These are phyloP conservation scores for Nannoperca obscura DNA, from an alignment of 2,797 vertebrate species.

Conservation along the genomic window DNA sequence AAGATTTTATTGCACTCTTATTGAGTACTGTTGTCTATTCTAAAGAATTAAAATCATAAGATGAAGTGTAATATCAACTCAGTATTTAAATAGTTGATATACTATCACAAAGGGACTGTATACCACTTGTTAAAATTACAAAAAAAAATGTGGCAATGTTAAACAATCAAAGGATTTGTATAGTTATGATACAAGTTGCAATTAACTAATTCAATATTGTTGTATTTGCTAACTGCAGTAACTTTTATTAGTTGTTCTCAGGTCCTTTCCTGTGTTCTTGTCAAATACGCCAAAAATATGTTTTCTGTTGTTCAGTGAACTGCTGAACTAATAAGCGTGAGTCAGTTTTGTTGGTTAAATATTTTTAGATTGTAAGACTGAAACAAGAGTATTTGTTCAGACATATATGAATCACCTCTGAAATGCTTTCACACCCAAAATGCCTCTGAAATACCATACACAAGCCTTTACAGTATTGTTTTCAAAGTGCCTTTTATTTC, in stretches of 20 bases:
- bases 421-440: conserved; percentile 55
- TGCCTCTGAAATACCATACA: conserved; percentile 57
- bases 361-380: conserved; percentile 20
- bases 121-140: conserved; percentile 63
- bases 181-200: conserved; percentile 36
- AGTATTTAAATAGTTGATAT: conserved; percentile 44
- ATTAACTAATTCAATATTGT: conserved; percentile 35
- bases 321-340: conserved; percentile 21
- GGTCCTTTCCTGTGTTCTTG: conserved; percentile 70
- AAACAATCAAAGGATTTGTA: conserved; percentile 64
- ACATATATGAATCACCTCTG: conserved; percentile 52
- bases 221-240: conserved; percentile 55
- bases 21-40: conserved; percentile 31
- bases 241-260: conserved; percentile 69
- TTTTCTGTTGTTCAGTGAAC: conserved; percentile 38
- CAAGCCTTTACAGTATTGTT: conserved; percentile 69
- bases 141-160: conserved; percentile 47
- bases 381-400: conserved; percentile 41
- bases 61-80: conserved; percentile 36
- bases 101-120: conserved; percentile 67
- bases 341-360: conserved; percentile 17
- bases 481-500: conserved; percentile 83
- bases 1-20: conserved; percentile 37
- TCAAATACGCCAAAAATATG: conserved; percentile 68
- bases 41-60: conserved; percentile 41